Evolutionary conservation across 2,888 invertebrate species (phyloP), one percentile per base, ranked within the genome.

Genomic region (Dione juno): DNA sequence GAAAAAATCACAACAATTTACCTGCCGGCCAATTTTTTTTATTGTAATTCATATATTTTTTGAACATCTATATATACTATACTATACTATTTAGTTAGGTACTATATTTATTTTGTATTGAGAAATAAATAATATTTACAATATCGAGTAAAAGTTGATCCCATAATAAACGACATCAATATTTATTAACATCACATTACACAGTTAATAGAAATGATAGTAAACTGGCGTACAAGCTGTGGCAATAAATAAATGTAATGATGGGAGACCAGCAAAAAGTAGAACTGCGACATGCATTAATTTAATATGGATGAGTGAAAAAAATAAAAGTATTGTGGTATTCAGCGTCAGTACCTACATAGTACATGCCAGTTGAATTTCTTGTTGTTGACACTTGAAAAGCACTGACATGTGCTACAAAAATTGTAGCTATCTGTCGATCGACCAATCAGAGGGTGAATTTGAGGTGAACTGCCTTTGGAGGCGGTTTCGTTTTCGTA

Each of bases 401-500:
- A 75, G 72, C 70, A 72, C 67, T 72, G 69, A 68, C 45, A 63
- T 58, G 64, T 58, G 50, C 16, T 67, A 67, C 50, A 52, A 66
- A 66, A 70, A 53, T 50, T 61, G 65, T 43, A 11, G 61, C 52
- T 53, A 53, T 40, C 37, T 28, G 21, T 48, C 54, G 41, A 28
- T 41, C 70, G 66, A 63, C 77, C 77, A 77, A 76, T 77, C 65
- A 58, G 61, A 58, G 67, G 50, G 50, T 66, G 57, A 69, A 53
- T 35, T 67, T 65, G 67, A 75, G 77, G 76, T 74, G 69, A 70
- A 11, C 74, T 67, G 28, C 67, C 37, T 72, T 66, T 65, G 70
- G 66, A 76, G 77, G 77, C 77, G 77, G 75, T 64, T 57, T 71
- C 75, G 19, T 70, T 54, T 61, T 63, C 58, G 59, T 66, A 37